phyloP scores from a whole-genome alignment of 37 sponge, comb jelly and placozoan species.

The Chondrilla cf. caribensis region DNA sequence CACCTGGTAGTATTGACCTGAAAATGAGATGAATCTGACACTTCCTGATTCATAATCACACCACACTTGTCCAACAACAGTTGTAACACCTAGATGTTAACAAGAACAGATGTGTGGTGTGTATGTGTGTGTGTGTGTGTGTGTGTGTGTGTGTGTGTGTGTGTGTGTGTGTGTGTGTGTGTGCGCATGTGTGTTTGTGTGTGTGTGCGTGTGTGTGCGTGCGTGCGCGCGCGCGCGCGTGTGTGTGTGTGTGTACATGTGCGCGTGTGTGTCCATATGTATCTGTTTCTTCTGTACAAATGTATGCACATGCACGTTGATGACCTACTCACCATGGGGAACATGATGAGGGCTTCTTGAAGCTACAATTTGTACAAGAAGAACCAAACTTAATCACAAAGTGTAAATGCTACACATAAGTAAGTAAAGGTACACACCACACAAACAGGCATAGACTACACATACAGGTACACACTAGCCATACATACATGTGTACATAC shows the following conservation, averaged over 20 bases:
- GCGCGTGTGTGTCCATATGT: neutral
- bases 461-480: too few species aligned
- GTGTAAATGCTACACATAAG: too few species aligned
- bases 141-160: too few species aligned
- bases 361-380: neutral
- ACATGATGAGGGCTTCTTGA: conserved; percentile 81
- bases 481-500: neutral
- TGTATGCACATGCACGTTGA: neutral
- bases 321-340: conserved; percentile 58
- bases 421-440: too few species aligned
- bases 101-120: neutral
- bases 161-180: too few species aligned
- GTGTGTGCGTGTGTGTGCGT: too few species aligned
- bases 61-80: conserved; percentile 82
- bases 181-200: too few species aligned
- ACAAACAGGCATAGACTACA: too few species aligned
- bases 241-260: neutral
- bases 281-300: neutral
- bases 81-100: conserved; percentile 42
- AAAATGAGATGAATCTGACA: conserved; percentile 21
- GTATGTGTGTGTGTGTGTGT: too few species aligned
- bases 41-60: conserved; percentile 51
- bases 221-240: too few species aligned
- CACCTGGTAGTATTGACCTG: neutral
- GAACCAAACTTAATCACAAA: neutral